phyloP scores from a whole-genome alignment of 2,797 vertebrate species.

The Limnodromus scolopaceus region DNA sequence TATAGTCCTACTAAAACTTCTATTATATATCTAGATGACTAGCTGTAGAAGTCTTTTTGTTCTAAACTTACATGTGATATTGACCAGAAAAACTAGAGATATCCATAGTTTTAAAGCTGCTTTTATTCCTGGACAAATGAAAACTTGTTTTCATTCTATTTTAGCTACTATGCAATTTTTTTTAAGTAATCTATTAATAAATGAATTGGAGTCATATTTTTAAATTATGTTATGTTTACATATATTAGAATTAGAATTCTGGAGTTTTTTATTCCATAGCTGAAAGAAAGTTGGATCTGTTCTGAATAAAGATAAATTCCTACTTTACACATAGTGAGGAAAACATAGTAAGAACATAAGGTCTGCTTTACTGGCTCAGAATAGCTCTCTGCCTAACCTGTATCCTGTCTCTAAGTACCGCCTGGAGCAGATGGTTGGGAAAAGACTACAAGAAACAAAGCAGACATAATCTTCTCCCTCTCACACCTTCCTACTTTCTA shows the following conservation, averaged over 20 bases:
- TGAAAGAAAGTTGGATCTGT: not conserved
- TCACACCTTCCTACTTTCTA: not conserved
- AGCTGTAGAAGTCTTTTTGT: not conserved
- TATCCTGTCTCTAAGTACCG: not conserved
- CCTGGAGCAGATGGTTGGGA: not conserved
- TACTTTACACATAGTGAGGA: not conserved
- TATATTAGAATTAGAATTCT: not conserved
- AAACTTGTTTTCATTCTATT: not conserved
- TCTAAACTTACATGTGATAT: not conserved
- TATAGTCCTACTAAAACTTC: not conserved
- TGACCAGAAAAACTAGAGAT: not conserved
- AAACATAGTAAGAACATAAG: not conserved
- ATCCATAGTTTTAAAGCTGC: not conserved
- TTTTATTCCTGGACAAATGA: not conserved
- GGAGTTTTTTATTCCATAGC: not conserved
- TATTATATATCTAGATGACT: not conserved
- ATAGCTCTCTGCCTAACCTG: constrained; percentile 20
- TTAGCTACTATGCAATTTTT: not conserved
- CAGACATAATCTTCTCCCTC: not conserved
- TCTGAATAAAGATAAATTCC: not conserved
- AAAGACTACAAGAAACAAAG: not conserved
- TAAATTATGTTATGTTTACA: not conserved
- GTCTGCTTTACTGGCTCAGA: constrained; percentile 1
- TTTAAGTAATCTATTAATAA: not conserved
- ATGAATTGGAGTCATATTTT: not conserved